phyloP scores from a whole-genome alignment of 2,888 invertebrate species.

The Aricia artaxerxes region DNA sequence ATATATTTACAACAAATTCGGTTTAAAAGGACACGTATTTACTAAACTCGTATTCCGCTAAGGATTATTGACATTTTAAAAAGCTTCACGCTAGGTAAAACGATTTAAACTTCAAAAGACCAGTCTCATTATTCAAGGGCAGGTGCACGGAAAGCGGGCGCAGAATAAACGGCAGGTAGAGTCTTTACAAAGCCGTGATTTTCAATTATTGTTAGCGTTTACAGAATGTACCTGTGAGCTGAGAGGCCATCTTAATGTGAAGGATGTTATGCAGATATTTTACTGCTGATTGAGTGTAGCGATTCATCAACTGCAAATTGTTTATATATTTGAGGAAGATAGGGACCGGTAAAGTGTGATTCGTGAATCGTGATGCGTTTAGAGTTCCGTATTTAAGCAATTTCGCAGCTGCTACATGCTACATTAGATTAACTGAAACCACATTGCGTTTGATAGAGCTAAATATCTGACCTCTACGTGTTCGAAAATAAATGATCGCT shows the following conservation, averaged over 20 bases:
- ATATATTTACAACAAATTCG: neutral
- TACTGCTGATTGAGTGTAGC: neutral
- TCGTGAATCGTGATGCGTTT: neutral
- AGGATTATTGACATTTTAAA: neutral
- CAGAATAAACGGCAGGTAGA: conserved; percentile 34
- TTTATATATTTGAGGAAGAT: neutral
- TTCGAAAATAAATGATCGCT: no score
- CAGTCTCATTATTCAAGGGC: conserved; percentile 45
- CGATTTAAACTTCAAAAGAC: conserved; percentile 40
- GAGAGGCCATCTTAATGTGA: neutral
- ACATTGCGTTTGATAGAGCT: neutral
- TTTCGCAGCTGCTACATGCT: neutral
- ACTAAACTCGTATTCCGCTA: neutral
- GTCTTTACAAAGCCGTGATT: neutral
- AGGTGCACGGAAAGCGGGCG: conserved; percentile 61
- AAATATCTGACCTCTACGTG: no score
- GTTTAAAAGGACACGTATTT: neutral
- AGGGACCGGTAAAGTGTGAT: neutral
- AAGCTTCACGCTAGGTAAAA: conserved; percentile 10
- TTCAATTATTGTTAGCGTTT: neutral
- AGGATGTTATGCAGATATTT: neutral
- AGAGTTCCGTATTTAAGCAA: neutral
- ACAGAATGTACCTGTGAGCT: conserved; percentile 4
- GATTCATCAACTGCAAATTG: neutral
- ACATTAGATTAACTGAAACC: neutral